Evolutionary conservation across 2,888 invertebrate species (phyloP), one percentile per base, ranked within the genome.

Genomic region (Pantelozetes paolii): DNA sequence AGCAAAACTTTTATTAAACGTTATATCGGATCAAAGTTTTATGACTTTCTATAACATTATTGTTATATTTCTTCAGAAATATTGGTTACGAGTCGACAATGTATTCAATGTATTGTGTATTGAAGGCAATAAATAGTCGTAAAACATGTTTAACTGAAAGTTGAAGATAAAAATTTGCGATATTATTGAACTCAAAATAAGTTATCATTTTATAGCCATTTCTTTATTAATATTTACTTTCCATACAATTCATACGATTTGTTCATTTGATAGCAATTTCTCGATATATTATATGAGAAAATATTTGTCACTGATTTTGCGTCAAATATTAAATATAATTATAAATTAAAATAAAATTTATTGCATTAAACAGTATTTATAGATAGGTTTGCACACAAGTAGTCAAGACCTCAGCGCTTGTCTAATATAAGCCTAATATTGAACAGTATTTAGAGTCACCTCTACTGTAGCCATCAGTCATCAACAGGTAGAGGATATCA

Each of bases 51-150:
- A 69, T 26, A n/a, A 42, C 42, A 69, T 69, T 69, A 59, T 23
- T 28, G 23, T n/a, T 57, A 23, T 30, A n/a, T 23, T 57, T 13
- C 26, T 23, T 13, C n/a, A n/a, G 36, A 36, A 36, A 5, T 5
- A 36, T 15, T 32, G 30, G 28, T 15, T 9, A 28, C 5, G 28
- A 30, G 15, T 59, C 18, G 15, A 45, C n/a, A n/a, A n/a, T n/a
- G n/a, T n/a, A n/a, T n/a, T n/a, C n/a, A n/a, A n/a, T n/a, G 20
- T 36, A 64, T 64, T 20, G n/a, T 28, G 28, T 64, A 64, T 64
- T 64, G 62, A 45, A 42, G 42, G 69, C 69, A 69, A 69, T 69
- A 69, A 69, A 69, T 69, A 20, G 69, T 42, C 42, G 40, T 69
- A 69, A 69, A 69, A 69, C 23, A 42, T 69, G 42, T 69, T 69